Evolutionary conservation across 2,888 invertebrate species (phyloP).

Genomic region (Phengaris alcon): DNA sequence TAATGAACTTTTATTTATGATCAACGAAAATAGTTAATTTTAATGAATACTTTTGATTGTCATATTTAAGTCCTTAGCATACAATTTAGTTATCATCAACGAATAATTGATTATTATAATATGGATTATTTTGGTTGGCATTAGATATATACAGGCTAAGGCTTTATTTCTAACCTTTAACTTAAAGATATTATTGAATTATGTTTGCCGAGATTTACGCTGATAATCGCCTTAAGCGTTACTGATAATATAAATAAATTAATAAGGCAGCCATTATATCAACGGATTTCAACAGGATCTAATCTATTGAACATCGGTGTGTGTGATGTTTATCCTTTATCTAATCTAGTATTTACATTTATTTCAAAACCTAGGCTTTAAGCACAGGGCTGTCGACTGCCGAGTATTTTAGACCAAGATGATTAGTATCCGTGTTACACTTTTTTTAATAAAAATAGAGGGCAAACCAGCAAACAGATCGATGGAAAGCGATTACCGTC

Average conservation of each 20-base stretch:
- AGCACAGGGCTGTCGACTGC: not conserved
- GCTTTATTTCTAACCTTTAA: not conserved
- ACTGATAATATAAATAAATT: constrained; percentile 17
- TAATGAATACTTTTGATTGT: too few relatives aligned
- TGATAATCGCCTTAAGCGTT: constrained; percentile 7
- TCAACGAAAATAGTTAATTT: too few relatives aligned
- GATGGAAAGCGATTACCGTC: too few relatives aligned
- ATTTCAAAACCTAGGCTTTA: constrained; percentile 5
- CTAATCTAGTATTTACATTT: constrained; percentile 21
- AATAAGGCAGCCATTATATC: not conserved
- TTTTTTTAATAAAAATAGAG: too few relatives aligned
- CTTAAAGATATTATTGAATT: constrained; percentile 3
- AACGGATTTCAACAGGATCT: constrained; percentile 11
- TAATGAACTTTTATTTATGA: too few relatives aligned
- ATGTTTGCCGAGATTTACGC: not conserved
- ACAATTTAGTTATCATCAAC: too few relatives aligned
- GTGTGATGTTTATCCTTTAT: constrained; percentile 14
- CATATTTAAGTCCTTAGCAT: too few relatives aligned
- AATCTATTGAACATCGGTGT: constrained; percentile 7
- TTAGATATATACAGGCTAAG: not conserved
- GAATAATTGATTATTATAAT: too few relatives aligned
- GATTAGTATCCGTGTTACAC: too few relatives aligned
- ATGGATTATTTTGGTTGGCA: too few relatives aligned
- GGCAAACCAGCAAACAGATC: too few relatives aligned
- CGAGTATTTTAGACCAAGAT: too few relatives aligned